Base-by-base conservation (phyloP, 2,113 vertebrate genomes). In the Menidia beryllina region DNA sequence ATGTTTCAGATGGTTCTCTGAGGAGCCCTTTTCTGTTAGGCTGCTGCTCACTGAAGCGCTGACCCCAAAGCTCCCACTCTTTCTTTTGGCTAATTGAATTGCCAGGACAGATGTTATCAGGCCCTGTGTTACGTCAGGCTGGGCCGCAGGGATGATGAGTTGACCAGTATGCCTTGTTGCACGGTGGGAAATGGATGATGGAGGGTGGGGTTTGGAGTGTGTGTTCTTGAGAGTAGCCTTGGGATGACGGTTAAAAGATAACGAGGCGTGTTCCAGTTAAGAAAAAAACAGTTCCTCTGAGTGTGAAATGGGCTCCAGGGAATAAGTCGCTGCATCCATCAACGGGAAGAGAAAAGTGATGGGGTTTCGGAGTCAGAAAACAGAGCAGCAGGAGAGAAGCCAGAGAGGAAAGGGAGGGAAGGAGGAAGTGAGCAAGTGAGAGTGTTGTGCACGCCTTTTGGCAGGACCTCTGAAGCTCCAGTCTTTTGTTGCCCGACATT, bases 401-500 rank as follows among this genome's bases (percentile, higher is more conserved):
- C 61, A 25, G 50, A 52, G 69, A 81, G 81, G 77, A 82, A 83
- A 76, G 74, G 75, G 75, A 70, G 67, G 70, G 62, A 45, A 43
- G 65, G 47, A 69, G 73, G 55, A 67, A 73, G 67, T 54, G 48
- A 4, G 47, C 45, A 75, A 20, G 77, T 36, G 70, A 58, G 58
- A 50, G 62, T 57, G 52, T 57, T 24, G 78, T 72, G 70, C 77
- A n/a, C n/a, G n/a, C n/a, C 75, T 76, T 84, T 86, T 92, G 89
- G 86, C 91, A 86, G 72, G 17, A 34, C 47, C 59, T 86, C 56
- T 50, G 15, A 77, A 60, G 81, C 64, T 82, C 55, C 53, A 69
- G 70, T 81, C 86, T 91, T 91, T 92, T 91, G 76, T 91, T 84
- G 86, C 48, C 79, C 86, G 89, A 91, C 91, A 90, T 90, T 92